A percentile compares a stretch with the other conserved stretches of the same genome.
These are phyloP conservation scores for Gallirallus australis DNA, from an alignment of 2,797 vertebrate species.

Conservation along the genomic window DNA sequence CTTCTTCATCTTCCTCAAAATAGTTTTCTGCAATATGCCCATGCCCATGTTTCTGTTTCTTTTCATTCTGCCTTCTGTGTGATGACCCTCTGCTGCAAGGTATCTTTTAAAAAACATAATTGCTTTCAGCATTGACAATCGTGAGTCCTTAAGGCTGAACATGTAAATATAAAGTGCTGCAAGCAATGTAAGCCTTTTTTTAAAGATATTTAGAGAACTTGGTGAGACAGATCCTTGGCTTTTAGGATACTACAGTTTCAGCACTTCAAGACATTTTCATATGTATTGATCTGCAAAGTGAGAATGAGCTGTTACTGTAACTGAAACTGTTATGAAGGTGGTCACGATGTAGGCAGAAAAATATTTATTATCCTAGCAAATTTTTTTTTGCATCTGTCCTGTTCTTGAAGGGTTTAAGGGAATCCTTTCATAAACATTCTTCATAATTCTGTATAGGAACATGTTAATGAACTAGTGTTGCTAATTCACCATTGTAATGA, in stretches of 20 bases:
- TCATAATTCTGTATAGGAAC: neutral
- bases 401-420: neutral
- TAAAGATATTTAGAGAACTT: neutral
- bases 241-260: neutral
- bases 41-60: neutral
- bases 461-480: neutral
- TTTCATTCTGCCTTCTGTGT: neutral
- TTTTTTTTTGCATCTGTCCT: neutral
- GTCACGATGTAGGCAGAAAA: neutral
- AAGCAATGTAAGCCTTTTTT: neutral
- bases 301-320: neutral
- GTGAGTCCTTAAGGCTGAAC: neutral
- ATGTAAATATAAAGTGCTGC: neutral
- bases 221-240: neutral
- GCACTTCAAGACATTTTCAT: neutral
- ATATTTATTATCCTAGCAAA: neutral
- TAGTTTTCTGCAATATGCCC: neutral
- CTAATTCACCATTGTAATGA: neutral
- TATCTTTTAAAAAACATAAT: neutral
- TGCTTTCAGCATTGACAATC: neutral
- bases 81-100: neutral
- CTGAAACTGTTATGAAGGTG: neutral
- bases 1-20: neutral
- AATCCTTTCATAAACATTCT: neutral
- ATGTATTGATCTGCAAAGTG: neutral